phyloP scores from a whole-genome alignment of 35 echinoderm and acorn worm genomes.

The Stichopus chloronotus region DNA sequence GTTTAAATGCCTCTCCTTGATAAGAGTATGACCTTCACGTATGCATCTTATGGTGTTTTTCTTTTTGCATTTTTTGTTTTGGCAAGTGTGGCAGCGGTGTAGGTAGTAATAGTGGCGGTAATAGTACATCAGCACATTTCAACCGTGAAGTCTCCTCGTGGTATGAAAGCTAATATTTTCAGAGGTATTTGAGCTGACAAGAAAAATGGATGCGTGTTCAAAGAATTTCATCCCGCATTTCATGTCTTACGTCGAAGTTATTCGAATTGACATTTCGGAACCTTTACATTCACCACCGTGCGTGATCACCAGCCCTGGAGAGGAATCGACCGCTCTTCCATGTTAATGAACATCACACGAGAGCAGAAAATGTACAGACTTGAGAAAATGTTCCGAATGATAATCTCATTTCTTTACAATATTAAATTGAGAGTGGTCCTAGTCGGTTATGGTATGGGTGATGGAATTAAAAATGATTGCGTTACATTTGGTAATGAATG shows the following conservation, averaged over 20 bases:
- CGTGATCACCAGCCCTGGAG: not conserved
- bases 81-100: too few relatives aligned
- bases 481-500: too few relatives aligned
- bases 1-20: not conserved
- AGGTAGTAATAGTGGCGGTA: not conserved
- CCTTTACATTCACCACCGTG: not conserved
- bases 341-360: not conserved
- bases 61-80: too few relatives aligned
- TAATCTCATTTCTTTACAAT: not conserved
- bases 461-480: too few relatives aligned
- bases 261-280: not conserved
- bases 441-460: too few relatives aligned
- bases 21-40: too few relatives aligned
- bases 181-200: not conserved
- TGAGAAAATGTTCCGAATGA: not conserved
- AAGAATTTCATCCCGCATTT: not conserved
- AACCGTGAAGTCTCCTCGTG: not conserved
- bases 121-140: not conserved
- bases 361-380: not conserved
- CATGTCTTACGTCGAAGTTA: not conserved
- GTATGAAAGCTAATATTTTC: not conserved
- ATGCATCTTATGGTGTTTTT: too few relatives aligned
- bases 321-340: not conserved
- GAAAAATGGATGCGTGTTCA: not conserved
- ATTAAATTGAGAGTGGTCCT: too few relatives aligned